phyloP scores from a whole-genome alignment of 2,888 invertebrate species.

The Sphinx pinastri region DNA sequence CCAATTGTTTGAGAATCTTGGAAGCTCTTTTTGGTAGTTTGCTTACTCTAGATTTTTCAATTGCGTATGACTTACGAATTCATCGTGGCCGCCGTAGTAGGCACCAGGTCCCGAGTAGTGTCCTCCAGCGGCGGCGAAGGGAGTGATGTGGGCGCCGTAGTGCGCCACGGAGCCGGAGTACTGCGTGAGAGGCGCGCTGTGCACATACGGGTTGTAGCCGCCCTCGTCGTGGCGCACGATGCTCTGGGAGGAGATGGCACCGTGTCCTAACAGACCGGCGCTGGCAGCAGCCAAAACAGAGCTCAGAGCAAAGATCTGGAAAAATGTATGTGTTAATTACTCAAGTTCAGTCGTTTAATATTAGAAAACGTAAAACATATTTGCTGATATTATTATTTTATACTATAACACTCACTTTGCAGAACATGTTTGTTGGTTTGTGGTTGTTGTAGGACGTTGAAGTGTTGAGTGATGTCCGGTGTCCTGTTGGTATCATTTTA shows the following conservation, averaged over 20 bases:
- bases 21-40: neutral
- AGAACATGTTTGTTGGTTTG: slow-evolving; percentile 46
- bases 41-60: neutral
- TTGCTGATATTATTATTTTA: neutral
- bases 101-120: slow-evolving; percentile 38
- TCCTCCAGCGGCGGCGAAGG: slow-evolving; percentile 8
- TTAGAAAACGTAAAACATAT: neutral
- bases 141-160: slow-evolving; percentile 36
- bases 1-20: neutral
- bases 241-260: slow-evolving; percentile 35
- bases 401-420: slow-evolving; percentile 45
- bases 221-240: slow-evolving; percentile 40
- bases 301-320: slow-evolving; percentile 52
- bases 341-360: neutral
- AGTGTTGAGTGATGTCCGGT: slow-evolving; percentile 45
- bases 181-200: slow-evolving; percentile 37
- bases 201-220: slow-evolving; percentile 32
- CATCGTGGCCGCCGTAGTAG: slow-evolving; percentile 46
- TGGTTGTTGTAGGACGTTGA: slow-evolving; percentile 36
- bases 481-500: slow-evolving; percentile 41
- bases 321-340: neutral
- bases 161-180: slow-evolving; percentile 35
- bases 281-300: slow-evolving; percentile 56
- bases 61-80: slow-evolving; percentile 37
- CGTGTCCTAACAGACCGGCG: slow-evolving; percentile 49